These are phyloP conservation scores for Echinometra lucunter DNA, from an alignment of 53 echinoderm and acorn worm genomes.

Conservation along the genomic window DNA sequence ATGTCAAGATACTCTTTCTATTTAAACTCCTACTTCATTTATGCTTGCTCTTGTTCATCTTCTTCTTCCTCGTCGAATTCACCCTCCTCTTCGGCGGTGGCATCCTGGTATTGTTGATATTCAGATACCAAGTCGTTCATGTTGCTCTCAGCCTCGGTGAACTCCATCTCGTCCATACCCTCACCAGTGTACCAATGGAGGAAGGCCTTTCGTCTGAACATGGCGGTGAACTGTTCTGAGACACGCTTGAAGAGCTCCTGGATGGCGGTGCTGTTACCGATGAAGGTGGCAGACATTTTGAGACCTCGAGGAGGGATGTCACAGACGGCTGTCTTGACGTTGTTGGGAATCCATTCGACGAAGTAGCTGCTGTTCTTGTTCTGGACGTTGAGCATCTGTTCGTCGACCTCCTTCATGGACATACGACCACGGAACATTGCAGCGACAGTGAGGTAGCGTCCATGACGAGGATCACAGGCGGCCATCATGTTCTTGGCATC, in stretches of 20 bases:
- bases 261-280: conserved; percentile 95
- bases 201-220: conserved; percentile 99
- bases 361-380: conserved; percentile 90
- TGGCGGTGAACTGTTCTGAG: conserved; percentile 98
- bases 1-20: too few relatives aligned
- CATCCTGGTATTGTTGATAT: conserved; percentile 99
- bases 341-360: conserved; percentile 83
- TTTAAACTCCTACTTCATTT: background rate
- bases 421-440: conserved; percentile 84
- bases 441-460: conserved; percentile 80
- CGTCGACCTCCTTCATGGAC: conserved; percentile 88
- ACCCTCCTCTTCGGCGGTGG: conserved; percentile 93
- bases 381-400: conserved; percentile 87
- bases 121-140: conserved; percentile 99
- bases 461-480: conserved; percentile 78
- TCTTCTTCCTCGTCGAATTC: conserved; percentile 67
- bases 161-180: conserved; percentile 99
- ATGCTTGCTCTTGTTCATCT: background rate
- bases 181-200: conserved; percentile 99
- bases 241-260: conserved; percentile 97
- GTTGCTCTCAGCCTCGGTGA: conserved; percentile 99
- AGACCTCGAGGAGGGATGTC: conserved; percentile 87
- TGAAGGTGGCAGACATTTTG: conserved; percentile 93
- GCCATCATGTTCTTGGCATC: conserved; percentile 85
- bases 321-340: conserved; percentile 84